phyloP scores from a whole-genome alignment of 2,888 invertebrate genomes.

The Odontocolon sp. region DNA sequence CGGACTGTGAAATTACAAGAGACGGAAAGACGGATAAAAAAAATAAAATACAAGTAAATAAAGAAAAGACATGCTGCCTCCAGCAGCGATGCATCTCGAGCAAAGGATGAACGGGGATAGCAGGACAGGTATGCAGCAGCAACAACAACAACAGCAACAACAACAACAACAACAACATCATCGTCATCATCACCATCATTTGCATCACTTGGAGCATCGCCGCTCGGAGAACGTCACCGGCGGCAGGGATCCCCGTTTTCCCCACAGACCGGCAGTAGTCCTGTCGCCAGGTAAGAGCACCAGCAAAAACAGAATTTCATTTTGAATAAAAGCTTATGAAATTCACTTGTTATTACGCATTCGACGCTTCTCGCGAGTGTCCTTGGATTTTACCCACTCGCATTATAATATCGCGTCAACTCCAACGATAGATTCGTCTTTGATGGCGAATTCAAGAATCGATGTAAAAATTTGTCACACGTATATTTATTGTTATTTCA shows the following conservation, averaged over 20 bases:
- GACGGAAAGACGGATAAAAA: slow-evolving; percentile 7
- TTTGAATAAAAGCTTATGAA: too few species aligned
- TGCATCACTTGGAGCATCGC: slow-evolving; percentile 64
- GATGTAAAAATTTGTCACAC: too few species aligned
- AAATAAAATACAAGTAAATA: not conserved
- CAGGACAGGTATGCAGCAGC: slow-evolving; percentile 68
- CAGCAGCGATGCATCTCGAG: slow-evolving; percentile 70
- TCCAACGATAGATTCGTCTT: too few species aligned
- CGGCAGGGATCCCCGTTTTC: slow-evolving; percentile 63
- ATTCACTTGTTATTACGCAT: too few species aligned
- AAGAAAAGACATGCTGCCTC: slow-evolving; percentile 66
- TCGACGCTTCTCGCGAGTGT: too few species aligned
- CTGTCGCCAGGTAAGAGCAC: slow-evolving; percentile 67
- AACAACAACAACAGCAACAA: slow-evolving; percentile 65
- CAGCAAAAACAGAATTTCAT: too few species aligned
- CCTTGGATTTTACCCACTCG: too few species aligned
- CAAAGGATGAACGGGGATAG: slow-evolving; percentile 67
- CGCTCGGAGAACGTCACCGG: slow-evolving; percentile 60
- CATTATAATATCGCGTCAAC: too few species aligned
- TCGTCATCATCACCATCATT: slow-evolving; percentile 66
- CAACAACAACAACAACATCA: slow-evolving; percentile 67
- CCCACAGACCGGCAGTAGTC: slow-evolving; percentile 64
- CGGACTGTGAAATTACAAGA: not conserved
- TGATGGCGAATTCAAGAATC: too few species aligned
- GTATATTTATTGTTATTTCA: too few species aligned